A percentile compares a stretch with the other conserved stretches of the same genome.
Conservation (phyloP, 2,888 invertebrate species). For the Yponomeuta sedellus region DNA sequence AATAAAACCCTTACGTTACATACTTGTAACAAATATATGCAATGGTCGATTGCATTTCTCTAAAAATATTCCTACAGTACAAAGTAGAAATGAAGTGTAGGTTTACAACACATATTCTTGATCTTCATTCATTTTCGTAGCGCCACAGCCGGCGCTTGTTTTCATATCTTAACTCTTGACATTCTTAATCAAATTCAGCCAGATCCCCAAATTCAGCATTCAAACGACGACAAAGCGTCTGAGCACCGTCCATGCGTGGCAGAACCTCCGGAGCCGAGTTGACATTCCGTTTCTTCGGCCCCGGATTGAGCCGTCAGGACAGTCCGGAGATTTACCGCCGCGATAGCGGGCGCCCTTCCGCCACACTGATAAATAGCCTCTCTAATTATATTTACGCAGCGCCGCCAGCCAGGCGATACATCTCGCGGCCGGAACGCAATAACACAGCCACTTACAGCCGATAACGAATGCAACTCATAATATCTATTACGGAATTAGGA, state of each 20-base stretch:
- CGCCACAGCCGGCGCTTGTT: no score
- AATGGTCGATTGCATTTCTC: no score
- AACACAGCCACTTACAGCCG: constrained; percentile 52
- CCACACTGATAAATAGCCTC: constrained; percentile 69
- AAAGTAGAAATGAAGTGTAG: no score
- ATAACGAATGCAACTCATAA: constrained; percentile 39
- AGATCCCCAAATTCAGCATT: no score
- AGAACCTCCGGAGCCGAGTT: constrained; percentile 30
- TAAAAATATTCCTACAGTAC: no score
- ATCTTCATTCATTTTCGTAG: no score
- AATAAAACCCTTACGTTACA: no score
- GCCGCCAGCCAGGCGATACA: constrained; percentile 66
- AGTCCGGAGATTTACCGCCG: constrained; percentile 60
- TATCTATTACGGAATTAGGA: constrained; percentile 37
- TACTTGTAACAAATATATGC: no score
- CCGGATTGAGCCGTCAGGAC: constrained; percentile 68
- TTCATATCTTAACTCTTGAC: no score
- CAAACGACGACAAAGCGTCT: no score
- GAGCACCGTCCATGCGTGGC: constrained; percentile 28
- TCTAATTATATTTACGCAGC: constrained; percentile 75
- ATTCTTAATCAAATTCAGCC: no score
- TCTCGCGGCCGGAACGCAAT: constrained; percentile 56
- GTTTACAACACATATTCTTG: no score
- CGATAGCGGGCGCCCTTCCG: constrained; percentile 69
- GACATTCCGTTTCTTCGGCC: constrained; percentile 50